Evolutionary conservation across 2,797 vertebrate species (phyloP), one percentile per base, ranked within the genome.

Genomic region (Simalia tracyae): DNA sequence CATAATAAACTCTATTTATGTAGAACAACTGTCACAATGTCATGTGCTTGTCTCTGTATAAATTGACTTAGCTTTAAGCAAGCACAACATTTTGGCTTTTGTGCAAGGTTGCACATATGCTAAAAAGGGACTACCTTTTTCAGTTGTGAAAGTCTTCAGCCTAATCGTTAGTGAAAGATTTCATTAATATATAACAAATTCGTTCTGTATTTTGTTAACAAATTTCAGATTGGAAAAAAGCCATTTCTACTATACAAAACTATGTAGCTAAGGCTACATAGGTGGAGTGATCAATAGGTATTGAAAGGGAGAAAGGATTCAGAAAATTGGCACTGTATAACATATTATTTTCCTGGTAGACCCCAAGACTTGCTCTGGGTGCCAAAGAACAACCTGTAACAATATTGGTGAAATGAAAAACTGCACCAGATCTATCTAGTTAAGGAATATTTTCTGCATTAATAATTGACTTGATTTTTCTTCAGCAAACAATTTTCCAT

Each of bases 11-110:
- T 1, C 28, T 89, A 85, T 8, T 5, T 14, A 0, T 2, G 84
- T 61, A 91, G 72, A 92, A 88, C 0, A 28, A 92, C 94, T 91
- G 87, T 81, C 8, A 46, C 2, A 89, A 1, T 56, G 89, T 36
- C 24, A 91, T 5, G 91, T 92, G 0, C 24, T 56, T 63, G 3
- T 92, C 3, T 88, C 36, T 59, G 0, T n/a, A 50, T 92, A 60
- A 60, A 60, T 31, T 61, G 68, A 5, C 3, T 0, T 59, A 36
- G 14, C 36, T 63, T 76, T 87, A 84, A 50, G 11, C 9, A 92
- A 81, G 17, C 61, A 85, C 19, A 76, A 89, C 12, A 90, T 22
- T 1, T 94, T 2, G 61, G 24, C 61, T 93, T 92, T 60, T 26
- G 0, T 87, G 0, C 7, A 64, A 88, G 2, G 8, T 90, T 36